Percentiles rank a stretch among this genome's conserved stretches.
Evolutionary conservation across 2,113 vertebrate genomes (phyloP).

Genomic region (Ahaetulla prasina): DNA sequence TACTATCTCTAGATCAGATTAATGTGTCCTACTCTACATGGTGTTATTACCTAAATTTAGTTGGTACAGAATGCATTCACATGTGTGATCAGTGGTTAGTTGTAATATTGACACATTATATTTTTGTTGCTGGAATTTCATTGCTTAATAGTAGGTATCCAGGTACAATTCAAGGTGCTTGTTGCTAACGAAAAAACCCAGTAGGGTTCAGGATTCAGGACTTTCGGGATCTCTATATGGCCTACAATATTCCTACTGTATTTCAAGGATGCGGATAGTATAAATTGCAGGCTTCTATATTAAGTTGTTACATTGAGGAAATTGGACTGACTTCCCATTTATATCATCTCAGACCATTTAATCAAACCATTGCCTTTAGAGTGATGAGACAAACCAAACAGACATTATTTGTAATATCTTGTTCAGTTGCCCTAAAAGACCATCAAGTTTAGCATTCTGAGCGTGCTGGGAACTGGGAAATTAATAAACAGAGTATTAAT

Average conservation of each 20-base stretch:
- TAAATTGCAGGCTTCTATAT: not conserved
- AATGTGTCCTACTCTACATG: too few relatives aligned
- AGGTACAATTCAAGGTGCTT: too few relatives aligned
- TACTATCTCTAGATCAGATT: too few relatives aligned
- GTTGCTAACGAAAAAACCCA: too few relatives aligned
- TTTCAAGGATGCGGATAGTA: not conserved
- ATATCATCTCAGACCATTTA: not conserved
- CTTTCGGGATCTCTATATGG: too few relatives aligned
- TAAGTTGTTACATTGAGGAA: not conserved
- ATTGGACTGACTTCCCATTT: not conserved
- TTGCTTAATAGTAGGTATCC: too few relatives aligned
- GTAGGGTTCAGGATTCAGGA: too few relatives aligned
- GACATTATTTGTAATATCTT: not conserved
- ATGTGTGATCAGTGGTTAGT: too few relatives aligned
- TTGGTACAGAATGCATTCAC: too few relatives aligned
- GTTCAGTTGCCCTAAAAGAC: not conserved
- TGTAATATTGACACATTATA: too few relatives aligned
- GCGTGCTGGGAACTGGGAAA: not conserved
- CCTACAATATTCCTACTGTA: not conserved
- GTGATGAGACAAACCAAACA: not conserved
- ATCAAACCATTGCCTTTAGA: not conserved
- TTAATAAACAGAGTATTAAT: not conserved
- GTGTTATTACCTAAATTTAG: too few relatives aligned
- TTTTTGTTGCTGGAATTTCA: too few relatives aligned
- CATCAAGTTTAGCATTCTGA: not conserved